phyloP scores from a whole-genome alignment of 2,113 vertebrate genomes.

The Engraulis encrasicolus region DNA sequence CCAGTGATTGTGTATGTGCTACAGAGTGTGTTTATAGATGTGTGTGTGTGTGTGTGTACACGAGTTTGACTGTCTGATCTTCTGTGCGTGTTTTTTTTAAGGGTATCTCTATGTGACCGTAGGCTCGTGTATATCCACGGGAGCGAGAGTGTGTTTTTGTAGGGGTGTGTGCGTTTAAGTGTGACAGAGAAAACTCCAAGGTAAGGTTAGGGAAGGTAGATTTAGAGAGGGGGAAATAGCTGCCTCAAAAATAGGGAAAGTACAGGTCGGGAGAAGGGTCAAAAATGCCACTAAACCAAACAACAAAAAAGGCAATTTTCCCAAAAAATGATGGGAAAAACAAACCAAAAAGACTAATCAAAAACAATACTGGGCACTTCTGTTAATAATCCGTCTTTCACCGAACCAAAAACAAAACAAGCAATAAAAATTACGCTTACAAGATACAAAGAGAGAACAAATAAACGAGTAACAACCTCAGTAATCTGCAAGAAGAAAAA shows the following conservation, averaged over 20 bases:
- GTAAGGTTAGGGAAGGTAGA: constrained; percentile 58
- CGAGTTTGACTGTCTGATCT: constrained; percentile 9
- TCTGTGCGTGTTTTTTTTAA: constrained; percentile 17
- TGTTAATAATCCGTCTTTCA: constrained; percentile 30
- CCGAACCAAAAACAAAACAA: not conserved
- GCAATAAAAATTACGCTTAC: constrained; percentile 37
- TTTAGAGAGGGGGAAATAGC: constrained; percentile 76
- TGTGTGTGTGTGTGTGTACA: constrained; percentile 50
- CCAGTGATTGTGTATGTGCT: constrained; percentile 75
- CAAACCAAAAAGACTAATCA: constrained; percentile 59
- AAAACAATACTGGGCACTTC: constrained; percentile 42
- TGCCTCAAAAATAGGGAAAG: constrained; percentile 63
- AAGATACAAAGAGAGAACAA: too few species aligned
- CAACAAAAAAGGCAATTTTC: constrained; percentile 40
- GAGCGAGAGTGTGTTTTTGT: not conserved
- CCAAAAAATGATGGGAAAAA: constrained; percentile 59
- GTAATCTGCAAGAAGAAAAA: constrained; percentile 19
- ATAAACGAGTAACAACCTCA: constrained; percentile 41
- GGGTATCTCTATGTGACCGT: constrained; percentile 36
- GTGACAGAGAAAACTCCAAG: constrained; percentile 64
- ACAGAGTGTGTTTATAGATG: constrained; percentile 58
- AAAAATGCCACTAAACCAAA: constrained; percentile 51
- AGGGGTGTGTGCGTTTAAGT: not conserved
- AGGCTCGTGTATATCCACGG: not conserved
- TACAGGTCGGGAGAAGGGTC: not conserved